Evolutionary conservation across 2,113 vertebrate species (phyloP), one percentile per base, ranked within the genome.

Genomic region (Mirza zaza): DNA sequence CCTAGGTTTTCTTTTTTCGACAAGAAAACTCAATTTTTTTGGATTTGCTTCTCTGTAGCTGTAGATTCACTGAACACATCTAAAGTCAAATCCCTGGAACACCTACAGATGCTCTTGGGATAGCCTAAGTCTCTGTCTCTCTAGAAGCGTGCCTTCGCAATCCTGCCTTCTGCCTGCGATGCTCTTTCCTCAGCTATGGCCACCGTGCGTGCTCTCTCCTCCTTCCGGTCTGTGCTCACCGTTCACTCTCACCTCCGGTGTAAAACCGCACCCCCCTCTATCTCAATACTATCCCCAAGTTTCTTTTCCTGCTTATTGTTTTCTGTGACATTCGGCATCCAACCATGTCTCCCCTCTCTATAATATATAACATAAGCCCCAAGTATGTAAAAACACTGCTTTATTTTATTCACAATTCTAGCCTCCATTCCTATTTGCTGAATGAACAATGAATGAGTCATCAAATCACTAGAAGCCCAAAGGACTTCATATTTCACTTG

Each of bases 321-420:
- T 10, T 57, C 50, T 21, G 0, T 0, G 8, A 48, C 17, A 12
- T 55, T 82, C 39, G 5, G 27, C 82, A 36, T 2, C 8, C 6
- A 11, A 15, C 63, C 3, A 9, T 0, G 3, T 76, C 67, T 50
- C 52, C 36, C 39, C 29, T 29, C 57, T 90, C n/a, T 15, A 32
- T 15, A 48, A 48, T 21, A 17, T 36, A 17, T 36, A 61, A 67
- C 0, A 1, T 1, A 42, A 68, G 70, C 50, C 27, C 12, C 42
- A 32, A 0, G 6, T 73, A 2, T 8, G 11, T 23, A 45, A n/a
- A 14, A n/a, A 29, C 12, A 39, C 86, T 34, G 5, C 21, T 63
- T n/a, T 68, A 17, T 36, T 63, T 70, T 63, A 61, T 32, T 39
- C 65, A 50, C 63, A 36, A 8, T 27, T 92, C 15, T 45, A 23